These are phyloP conservation scores for Athalia circularis DNA, from an alignment of 2,888 invertebrate species.

Conservation along the genomic window DNA sequence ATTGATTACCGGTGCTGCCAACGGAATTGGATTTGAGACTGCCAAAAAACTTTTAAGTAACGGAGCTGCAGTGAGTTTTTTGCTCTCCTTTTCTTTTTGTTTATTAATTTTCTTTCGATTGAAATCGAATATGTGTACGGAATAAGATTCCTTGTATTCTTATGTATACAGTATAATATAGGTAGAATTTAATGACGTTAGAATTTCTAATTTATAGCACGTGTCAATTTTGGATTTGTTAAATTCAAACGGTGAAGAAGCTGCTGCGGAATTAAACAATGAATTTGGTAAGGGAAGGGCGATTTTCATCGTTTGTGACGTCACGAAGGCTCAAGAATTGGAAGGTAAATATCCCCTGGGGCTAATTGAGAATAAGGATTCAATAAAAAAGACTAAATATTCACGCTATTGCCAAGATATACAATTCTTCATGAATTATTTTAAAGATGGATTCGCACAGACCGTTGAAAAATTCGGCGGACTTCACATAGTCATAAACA, in stretches of 20 bases:
- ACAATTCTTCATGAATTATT: too few species aligned
- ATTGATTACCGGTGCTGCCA: slow-evolving; percentile 60
- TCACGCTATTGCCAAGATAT: too few species aligned
- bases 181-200: background rate
- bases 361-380: background rate
- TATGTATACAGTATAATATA: too few species aligned
- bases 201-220: slow-evolving; percentile 51
- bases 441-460: slow-evolving; percentile 72
- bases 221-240: slow-evolving; percentile 71
- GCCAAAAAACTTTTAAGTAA: slow-evolving; percentile 52
- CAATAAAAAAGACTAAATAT: too few species aligned
- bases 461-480: slow-evolving; percentile 73
- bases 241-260: slow-evolving; percentile 70
- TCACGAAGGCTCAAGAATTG: slow-evolving; percentile 73
- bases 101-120: too few species aligned
- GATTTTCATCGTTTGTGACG: slow-evolving; percentile 75
- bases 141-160: too few species aligned
- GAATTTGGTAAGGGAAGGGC: slow-evolving; percentile 74
- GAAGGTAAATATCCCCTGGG: slow-evolving; percentile 64
- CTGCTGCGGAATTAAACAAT: slow-evolving; percentile 72
- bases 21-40: slow-evolving; percentile 56
- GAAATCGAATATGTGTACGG: too few species aligned
- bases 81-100: too few species aligned
- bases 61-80: slow-evolving; percentile 54
- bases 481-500: slow-evolving; percentile 76